These are phyloP conservation scores for Cyprinodon brontotheroides DNA, from an alignment of 2,113 vertebrate genomes.

Conservation along the genomic window DNA sequence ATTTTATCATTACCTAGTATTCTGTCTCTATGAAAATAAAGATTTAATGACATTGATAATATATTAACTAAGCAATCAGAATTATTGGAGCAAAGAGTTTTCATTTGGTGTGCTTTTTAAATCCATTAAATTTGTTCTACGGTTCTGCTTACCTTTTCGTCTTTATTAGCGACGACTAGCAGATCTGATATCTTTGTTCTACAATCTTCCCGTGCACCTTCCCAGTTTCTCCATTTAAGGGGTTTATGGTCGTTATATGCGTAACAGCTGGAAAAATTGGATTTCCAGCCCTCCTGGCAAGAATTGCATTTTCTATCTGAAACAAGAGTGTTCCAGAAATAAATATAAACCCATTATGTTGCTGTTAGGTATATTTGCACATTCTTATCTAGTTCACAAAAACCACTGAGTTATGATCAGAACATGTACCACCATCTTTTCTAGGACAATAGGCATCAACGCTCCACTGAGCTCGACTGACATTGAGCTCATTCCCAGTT, in stretches of 20 bases:
- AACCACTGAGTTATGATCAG: background rate
- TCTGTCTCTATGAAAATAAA: background rate
- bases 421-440: constrained; percentile 22
- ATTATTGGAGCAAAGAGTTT: background rate
- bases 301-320: accelerated
- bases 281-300: accelerated
- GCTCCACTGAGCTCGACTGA: background rate
- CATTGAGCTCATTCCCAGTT: accelerated
- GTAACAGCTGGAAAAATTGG: background rate
- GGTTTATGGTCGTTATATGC: accelerated
- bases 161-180: background rate
- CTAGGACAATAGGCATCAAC: background rate
- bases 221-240: background rate
- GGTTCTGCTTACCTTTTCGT: constrained; percentile 24
- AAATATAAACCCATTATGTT: background rate
- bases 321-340: constrained; percentile 1
- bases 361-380: no score
- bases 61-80: background rate
- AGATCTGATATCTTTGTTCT: constrained; percentile 12
- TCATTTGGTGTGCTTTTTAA: background rate
- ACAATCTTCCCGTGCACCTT: background rate
- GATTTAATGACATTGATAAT: background rate
- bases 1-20: background rate
- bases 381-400: background rate
- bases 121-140: background rate